A percentile compares a stretch with the other conserved stretches of the same genome.
phyloP scores from a whole-genome alignment of 1,140 invertebrate species.

The Daktulosphaira vitifoliae region DNA sequence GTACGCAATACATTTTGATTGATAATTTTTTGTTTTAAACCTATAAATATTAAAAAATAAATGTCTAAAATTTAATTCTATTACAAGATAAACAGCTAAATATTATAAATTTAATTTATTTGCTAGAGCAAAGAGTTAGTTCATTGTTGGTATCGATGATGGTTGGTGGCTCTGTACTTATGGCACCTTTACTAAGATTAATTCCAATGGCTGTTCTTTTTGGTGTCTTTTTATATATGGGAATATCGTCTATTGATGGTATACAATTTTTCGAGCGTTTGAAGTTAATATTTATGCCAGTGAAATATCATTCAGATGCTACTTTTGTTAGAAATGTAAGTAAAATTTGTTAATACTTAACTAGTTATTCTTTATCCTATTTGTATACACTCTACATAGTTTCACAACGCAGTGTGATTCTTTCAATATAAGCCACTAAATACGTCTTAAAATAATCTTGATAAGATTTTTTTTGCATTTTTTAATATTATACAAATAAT shows the following conservation, averaged over 20 bases:
- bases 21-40: too few relatives aligned
- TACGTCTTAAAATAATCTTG: too few relatives aligned
- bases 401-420: too few relatives aligned
- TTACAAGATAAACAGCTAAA: too few relatives aligned
- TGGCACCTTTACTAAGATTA: conserved; percentile 65
- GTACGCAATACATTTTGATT: too few relatives aligned
- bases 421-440: too few relatives aligned
- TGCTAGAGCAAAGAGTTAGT: conserved; percentile 68
- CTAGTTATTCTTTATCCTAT: too few relatives aligned
- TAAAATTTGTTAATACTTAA: conserved; percentile 33
- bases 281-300: conserved; percentile 81
- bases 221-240: conserved; percentile 96
- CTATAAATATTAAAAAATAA: too few relatives aligned
- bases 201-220: conserved; percentile 91
- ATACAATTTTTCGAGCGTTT: conserved; percentile 83
- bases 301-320: conserved; percentile 83
- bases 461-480: too few relatives aligned
- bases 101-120: conserved; percentile 26
- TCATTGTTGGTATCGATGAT: conserved; percentile 64
- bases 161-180: conserved; percentile 71
- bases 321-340: conserved; percentile 63
- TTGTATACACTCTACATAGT: too few relatives aligned
- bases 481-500: too few relatives aligned
- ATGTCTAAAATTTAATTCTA: too few relatives aligned
- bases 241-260: conserved; percentile 81